Evolutionary conservation across 2,797 vertebrate genomes (phyloP), one percentile per base, ranked within the genome.

Genomic region (Acanthurus lineatus): DNA sequence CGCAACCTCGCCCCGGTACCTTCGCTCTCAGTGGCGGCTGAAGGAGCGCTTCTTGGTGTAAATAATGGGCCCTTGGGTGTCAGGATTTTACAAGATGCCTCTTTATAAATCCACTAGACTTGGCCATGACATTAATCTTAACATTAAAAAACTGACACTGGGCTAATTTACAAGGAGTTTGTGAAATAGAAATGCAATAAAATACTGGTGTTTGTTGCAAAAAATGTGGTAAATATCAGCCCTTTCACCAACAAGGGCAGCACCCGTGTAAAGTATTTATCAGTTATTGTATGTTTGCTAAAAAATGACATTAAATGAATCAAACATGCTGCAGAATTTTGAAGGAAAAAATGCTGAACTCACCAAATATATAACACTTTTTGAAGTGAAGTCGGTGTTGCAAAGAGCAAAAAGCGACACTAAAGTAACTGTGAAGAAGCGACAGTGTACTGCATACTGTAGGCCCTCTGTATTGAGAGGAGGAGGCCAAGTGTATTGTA

Each of bases 71-170:
- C 88, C 89, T 80, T 84, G 91, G 88, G 93, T 93, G 75, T 93
- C 81, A 89, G 87, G 57, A 35, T 86, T 79, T 93, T 92, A 95
- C 79, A 91, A 90, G 86, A 86, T 81, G 86, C 71, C 66, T 93
- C 86, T 90, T 92, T 92, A 94, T 96, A 96, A 96, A 96, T 96
- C 94, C 96, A 88, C 69, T 38, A 25, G 53, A 7, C 86, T 91
- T 87, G 84, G 91, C 93, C 77, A 40, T 87, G 90, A 94, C 94
- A 95, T 95, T 74, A 87, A 94, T 95, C 94, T 91, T 90, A 92
- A 94, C 93, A 94, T 84, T 35, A 35, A 81, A 65, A 92, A 93
- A 94, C 89, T 86, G 83, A 92, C 95, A 93, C 91, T 77, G 87
- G 89, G 87, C 90, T 92, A 91, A 93, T 94, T 93, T 93, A 76